A percentile compares a stretch with the other conserved stretches of the same genome.
phyloP scores from a whole-genome alignment of 1,140 invertebrate genomes.

The Drosophila bocqueti region DNA sequence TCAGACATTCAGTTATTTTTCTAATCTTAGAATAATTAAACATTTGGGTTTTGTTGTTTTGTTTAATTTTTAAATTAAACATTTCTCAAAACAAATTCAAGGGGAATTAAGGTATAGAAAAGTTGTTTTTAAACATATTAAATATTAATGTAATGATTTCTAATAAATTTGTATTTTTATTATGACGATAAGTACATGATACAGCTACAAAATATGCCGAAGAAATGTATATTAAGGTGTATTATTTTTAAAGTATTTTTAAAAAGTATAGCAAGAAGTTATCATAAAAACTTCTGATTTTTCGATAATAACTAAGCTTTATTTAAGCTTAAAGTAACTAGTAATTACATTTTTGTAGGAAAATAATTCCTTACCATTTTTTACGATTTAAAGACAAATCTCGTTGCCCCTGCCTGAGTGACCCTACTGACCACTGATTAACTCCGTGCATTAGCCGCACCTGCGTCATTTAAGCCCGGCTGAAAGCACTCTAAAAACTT shows the following conservation, averaged over 20 bases:
- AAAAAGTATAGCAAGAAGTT: too few species aligned
- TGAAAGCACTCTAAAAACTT: conserved; percentile 15
- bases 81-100: not conserved
- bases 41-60: not conserved
- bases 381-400: not conserved
- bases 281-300: too few species aligned
- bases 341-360: too few species aligned
- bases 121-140: not conserved
- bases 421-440: conserved; percentile 32
- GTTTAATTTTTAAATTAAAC: too few species aligned
- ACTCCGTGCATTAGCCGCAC: conserved; percentile 25
- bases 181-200: not conserved
- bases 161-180: not conserved
- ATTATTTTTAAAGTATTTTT: not conserved
- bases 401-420: not conserved
- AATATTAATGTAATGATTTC: not conserved
- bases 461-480: conserved; percentile 17
- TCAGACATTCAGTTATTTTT: too few species aligned
- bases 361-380: not conserved
- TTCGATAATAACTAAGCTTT: too few species aligned
- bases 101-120: not conserved
- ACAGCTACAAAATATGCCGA: not conserved
- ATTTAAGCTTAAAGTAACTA: too few species aligned
- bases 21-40: not conserved
- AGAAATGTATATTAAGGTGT: not conserved